Evolutionary conservation across 2,888 invertebrate species (phyloP), one percentile per base, ranked within the genome.

Genomic region (Andrena camellia): DNA sequence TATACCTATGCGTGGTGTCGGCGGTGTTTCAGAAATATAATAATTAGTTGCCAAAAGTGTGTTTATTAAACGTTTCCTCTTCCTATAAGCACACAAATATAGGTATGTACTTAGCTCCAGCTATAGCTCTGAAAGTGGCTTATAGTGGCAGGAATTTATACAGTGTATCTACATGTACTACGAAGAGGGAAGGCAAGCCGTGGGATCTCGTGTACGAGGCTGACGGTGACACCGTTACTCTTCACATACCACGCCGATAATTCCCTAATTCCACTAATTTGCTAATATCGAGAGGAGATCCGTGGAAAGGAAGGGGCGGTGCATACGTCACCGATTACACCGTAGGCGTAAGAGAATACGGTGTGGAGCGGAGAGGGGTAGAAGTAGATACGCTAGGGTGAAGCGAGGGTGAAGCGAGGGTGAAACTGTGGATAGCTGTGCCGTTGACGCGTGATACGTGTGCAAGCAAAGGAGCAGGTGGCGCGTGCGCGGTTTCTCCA

Each of bases 401-500:
- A 42, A 1, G 31, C n/a, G 2, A 35, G 33, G 59, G 20, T 1
- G 59, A 5, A 35, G 8, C 10, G 29, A 54, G 62, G 48, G 57
- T 26, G 29, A 48, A 59, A 26, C 42, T 20, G 52, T 6, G 48
- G 23, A 69, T 35, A 17, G 20, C 68, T 72, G 67, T 48, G 81
- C 35, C 42, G 52, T 59, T 68, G 63, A 80, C 68, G 81, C 63
- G 72, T 68, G 17, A 57, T 62, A 54, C 13, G 4, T 8, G 31
- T 48, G 29, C 31, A 17, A 57, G 17, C 4, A 23, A 48, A 20
- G 50, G 52, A 26, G 33, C 33, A 31, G 26, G 60, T 26, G 42
- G 81, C 82, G 82, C 82, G n/a, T 75, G 82, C 82, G 81, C 67
- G n/a, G 31, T 7, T 70, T 52, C 20, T 70, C 70, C 74, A 74